Conservation (phyloP, 1,140 invertebrate genomes). For the Bombus turneri region DNA sequence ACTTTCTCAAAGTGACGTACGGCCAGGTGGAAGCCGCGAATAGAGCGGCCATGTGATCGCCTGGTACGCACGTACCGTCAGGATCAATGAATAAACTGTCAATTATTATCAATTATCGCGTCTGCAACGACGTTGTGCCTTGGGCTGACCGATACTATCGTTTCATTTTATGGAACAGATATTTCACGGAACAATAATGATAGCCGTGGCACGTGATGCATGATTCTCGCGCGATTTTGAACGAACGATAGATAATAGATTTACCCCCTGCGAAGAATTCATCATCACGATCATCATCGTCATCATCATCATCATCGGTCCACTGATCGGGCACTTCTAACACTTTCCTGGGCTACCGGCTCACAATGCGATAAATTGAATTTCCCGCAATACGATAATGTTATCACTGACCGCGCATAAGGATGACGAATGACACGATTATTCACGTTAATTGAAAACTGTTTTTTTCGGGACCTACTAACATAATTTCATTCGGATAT, state of each 20-base stretch:
- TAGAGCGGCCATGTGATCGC: neutral
- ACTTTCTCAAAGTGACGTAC: constrained; percentile 3
- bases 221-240: constrained; percentile 60
- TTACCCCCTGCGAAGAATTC: constrained; percentile 64
- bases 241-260: constrained; percentile 60
- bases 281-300: constrained; percentile 47
- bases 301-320: constrained; percentile 5
- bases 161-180: constrained; percentile 39
- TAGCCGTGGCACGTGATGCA: constrained; percentile 26
- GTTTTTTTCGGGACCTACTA: constrained; percentile 39
- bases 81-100: constrained; percentile 23
- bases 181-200: constrained; percentile 42
- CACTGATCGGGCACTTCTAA: constrained; percentile 12
- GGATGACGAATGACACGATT: constrained; percentile 64
- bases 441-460: constrained; percentile 53
- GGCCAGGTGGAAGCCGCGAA: neutral
- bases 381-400: constrained; percentile 66
- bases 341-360: constrained; percentile 26
- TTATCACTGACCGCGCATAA: constrained; percentile 58
- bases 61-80: neutral
- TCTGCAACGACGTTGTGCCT: neutral
- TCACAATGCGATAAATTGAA: constrained; percentile 62
- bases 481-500: constrained; percentile 55
- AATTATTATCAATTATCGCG: constrained; percentile 49
- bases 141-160: constrained; percentile 23